Evolutionary conservation across 2,113 vertebrate genomes (phyloP), one percentile per base, ranked within the genome.

Genomic region (Prunella himalayana): DNA sequence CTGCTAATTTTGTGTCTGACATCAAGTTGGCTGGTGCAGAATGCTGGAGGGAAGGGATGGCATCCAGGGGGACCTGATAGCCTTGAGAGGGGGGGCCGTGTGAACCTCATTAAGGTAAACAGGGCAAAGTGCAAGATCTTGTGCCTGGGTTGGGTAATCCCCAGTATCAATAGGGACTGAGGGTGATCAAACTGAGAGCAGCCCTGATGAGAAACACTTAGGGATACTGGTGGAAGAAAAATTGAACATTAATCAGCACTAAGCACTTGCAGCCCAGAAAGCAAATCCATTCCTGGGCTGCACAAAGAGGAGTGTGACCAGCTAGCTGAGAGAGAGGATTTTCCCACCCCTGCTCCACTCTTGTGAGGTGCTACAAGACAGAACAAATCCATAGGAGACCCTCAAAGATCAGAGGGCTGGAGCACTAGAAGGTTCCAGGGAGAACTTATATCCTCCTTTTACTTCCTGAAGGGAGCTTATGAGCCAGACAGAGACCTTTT

Each of bases 271-370:
- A 75, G 24, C 14, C 24, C 30, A 61, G 53, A 47, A 61, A 89
- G 7, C 4, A 3, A 31, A 31, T 53, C 20, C 11, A 10, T n/a
- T 68, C n/a, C 47, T 41, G 39, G 23, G 21, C 20, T 68, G 16
- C 28, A 39, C 21, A 39, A 45, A 21, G 20, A 45, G 24, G 53
- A 21, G 11, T 0, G 0, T 75, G n/a, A 25, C 9, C 33, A 66
- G 19, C n/a, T 11, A 13, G 28, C 30, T 30, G 27, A 42, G 50
- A 54, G 33, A 54, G 33, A 24, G 39, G 17, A 33, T 75, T 75
- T 60, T n/a, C 13, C 23, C 7, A 44, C 10, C 10, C 11, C 33
- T 68, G 5, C 10, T 51, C 49, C 14, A 18, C 35, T 49, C 41
- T 49, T n/a, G 39, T 41, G n/a, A 45, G 45, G 10, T 53, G 39